Percentiles rank a stretch among this genome's conserved stretches.
phyloP scores from a whole-genome alignment of 1,140 invertebrate species.

The Elysia chlorotica region DNA sequence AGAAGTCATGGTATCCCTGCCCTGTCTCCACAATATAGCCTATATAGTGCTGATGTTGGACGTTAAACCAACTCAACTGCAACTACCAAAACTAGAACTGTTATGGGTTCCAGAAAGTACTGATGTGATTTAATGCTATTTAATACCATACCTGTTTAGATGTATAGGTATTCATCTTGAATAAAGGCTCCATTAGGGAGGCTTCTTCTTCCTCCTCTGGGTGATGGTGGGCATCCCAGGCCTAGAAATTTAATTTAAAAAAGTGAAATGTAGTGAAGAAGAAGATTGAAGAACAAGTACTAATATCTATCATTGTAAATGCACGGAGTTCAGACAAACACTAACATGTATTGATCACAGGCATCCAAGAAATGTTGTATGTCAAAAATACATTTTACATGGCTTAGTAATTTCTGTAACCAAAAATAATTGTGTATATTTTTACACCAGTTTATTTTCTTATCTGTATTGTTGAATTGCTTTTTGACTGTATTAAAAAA shows the following conservation, averaged over 20 bases:
- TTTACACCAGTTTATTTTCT: no score
- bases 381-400: background rate
- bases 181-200: constrained; percentile 50
- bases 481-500: background rate
- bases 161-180: constrained; percentile 52
- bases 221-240: constrained; percentile 43
- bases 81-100: background rate
- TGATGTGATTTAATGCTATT: background rate
- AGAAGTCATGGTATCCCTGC: no score
- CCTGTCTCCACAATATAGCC: background rate
- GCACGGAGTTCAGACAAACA: no score
- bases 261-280: no score
- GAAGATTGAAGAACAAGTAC: no score
- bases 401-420: no score
- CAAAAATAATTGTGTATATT: no score
- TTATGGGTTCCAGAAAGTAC: background rate
- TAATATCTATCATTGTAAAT: no score
- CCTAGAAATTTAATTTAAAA: constrained; percentile 26
- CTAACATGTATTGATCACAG: no score
- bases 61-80: background rate
- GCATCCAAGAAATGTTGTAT: no score
- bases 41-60: background rate
- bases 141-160: constrained; percentile 56
- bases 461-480: background rate
- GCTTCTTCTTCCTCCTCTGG: constrained; percentile 41